Percentiles rank a stretch among this genome's conserved stretches.
These are phyloP conservation scores for Vombatus ursinus DNA, from an alignment of 2,113 vertebrate genomes.

Conservation along the genomic window DNA sequence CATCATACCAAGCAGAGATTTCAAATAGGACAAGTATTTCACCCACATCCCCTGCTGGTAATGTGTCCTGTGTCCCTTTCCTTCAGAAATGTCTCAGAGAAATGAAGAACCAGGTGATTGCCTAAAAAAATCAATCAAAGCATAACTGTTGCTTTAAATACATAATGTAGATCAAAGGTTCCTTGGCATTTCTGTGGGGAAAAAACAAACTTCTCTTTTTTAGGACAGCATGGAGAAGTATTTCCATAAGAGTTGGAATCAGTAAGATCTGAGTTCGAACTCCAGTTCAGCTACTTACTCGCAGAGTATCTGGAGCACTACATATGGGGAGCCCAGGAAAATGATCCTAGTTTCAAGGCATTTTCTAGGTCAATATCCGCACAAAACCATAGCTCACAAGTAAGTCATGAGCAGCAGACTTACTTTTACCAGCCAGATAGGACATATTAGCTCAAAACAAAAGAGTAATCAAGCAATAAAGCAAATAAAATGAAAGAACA, in stretches of 20 bases:
- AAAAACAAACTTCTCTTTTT: no score
- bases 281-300: neutral
- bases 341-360: neutral
- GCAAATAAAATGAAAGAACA: neutral
- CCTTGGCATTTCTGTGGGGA: no score
- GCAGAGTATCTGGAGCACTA: neutral
- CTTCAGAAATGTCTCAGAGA: neutral
- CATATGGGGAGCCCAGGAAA: neutral
- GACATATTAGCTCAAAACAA: neutral
- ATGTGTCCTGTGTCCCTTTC: neutral
- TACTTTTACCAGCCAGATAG: neutral
- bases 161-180: neutral
- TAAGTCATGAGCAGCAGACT: no score
- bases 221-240: slow-evolving; percentile 12
- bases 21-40: neutral
- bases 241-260: slow-evolving; percentile 20
- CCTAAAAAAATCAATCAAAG: neutral
- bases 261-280: slow-evolving; percentile 34
- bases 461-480: neutral
- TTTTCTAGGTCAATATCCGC: neutral
- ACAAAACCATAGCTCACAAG: neutral
- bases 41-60: neutral
- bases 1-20: neutral
- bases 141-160: neutral
- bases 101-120: neutral